Evolutionary conservation across 2,797 vertebrate species (phyloP).

Genomic region (Menidia menidia): DNA sequence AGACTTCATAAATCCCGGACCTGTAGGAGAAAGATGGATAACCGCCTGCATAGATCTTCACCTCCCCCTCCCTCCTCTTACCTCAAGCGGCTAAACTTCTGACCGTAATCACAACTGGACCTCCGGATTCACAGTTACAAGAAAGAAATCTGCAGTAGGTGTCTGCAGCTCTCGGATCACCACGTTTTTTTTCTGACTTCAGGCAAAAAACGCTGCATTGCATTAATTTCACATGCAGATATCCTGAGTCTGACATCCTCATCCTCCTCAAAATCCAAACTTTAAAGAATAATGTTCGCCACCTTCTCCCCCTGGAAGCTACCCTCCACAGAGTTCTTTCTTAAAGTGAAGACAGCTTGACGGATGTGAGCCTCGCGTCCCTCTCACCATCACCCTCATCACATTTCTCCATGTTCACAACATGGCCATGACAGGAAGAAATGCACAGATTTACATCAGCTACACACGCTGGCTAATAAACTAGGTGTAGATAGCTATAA

Average conservation of each 20-base stretch:
- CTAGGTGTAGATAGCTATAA: constrained; percentile 40
- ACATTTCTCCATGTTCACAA: constrained; percentile 43
- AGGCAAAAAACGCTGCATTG: constrained; percentile 24
- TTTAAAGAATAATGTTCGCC: constrained; percentile 27
- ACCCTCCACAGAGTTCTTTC: constrained; percentile 21
- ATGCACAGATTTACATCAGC: constrained; percentile 41
- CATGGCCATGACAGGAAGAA: constrained; percentile 29
- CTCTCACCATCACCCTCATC: constrained; percentile 45
- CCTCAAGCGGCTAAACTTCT: constrained; percentile 36
- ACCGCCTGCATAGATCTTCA: constrained; percentile 42
- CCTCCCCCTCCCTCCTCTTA: constrained; percentile 36
- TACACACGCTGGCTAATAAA: constrained; percentile 34
- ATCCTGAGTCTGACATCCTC: constrained; percentile 14
- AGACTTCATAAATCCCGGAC: constrained; percentile 42
- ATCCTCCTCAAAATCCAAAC: constrained; percentile 32
- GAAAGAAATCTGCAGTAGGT: constrained; percentile 32
- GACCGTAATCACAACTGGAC: constrained; percentile 22
- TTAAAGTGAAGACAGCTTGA: constrained; percentile 36
- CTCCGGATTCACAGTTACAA: constrained; percentile 48
- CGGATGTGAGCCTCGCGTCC: constrained; percentile 31
- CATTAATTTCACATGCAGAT: constrained; percentile 11
- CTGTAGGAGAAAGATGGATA: constrained; percentile 48
- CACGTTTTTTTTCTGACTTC: constrained; percentile 40
- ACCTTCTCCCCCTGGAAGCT: constrained; percentile 18
- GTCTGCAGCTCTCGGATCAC: constrained; percentile 39